Conservation (phyloP, 92 coral and sea anemone genomes). For the Chrysogorgia sp. region DNA sequence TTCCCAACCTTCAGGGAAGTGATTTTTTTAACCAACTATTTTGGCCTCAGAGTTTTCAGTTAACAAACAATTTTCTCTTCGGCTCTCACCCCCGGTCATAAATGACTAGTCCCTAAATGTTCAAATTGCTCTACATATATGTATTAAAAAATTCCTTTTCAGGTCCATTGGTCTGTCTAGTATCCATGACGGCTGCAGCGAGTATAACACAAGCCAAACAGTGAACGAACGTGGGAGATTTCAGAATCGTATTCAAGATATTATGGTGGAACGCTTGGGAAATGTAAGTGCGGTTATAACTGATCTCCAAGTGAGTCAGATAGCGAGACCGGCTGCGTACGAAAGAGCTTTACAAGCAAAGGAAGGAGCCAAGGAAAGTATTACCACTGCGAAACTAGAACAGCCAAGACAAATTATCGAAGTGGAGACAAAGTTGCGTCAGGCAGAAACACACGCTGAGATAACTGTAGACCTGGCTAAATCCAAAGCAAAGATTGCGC, state of each 20-base stretch:
- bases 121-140: too few relatives aligned
- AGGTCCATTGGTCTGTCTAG: slow-evolving; percentile 63
- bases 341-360: slow-evolving; percentile 73
- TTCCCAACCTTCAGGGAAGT: too few relatives aligned
- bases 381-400: slow-evolving; percentile 71
- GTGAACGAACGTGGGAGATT: slow-evolving; percentile 73
- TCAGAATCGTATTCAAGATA: slow-evolving; percentile 68
- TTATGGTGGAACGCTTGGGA: slow-evolving; percentile 61
- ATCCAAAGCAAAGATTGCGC: slow-evolving; percentile 68
- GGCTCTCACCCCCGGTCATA: too few relatives aligned
- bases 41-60: too few relatives aligned
- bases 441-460: slow-evolving; percentile 74
- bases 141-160: too few relatives aligned
- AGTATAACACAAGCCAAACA: slow-evolving; percentile 85
- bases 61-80: too few relatives aligned
- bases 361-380: slow-evolving; percentile 87
- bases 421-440: slow-evolving; percentile 62
- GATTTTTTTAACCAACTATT: too few relatives aligned
- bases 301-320: slow-evolving; percentile 75
- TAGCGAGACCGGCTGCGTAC: slow-evolving; percentile 65
- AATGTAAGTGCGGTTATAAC: slow-evolving; percentile 72
- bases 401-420: slow-evolving; percentile 78
- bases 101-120: too few relatives aligned
- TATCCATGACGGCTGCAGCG: slow-evolving; percentile 83
- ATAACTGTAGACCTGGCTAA: slow-evolving; percentile 65